Conservation (phyloP, 2,113 vertebrate species). For the Hyla sarda region DNA sequence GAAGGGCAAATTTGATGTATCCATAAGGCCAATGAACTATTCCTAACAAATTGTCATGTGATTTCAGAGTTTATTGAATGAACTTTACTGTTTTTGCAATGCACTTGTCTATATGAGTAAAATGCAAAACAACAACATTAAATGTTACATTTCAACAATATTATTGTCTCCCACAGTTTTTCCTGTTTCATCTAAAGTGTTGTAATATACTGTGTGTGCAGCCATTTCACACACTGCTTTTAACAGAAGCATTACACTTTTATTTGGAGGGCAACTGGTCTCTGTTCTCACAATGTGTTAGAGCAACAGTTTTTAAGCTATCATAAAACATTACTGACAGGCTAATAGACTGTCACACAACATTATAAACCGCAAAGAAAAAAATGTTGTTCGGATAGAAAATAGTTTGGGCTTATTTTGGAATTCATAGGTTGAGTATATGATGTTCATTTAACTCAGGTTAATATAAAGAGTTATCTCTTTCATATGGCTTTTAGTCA, state of each 20-base stretch:
- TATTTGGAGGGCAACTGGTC: neutral
- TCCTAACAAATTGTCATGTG: no score
- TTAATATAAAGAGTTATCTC: neutral
- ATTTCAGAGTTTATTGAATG: neutral
- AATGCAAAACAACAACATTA: neutral
- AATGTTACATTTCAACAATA: neutral
- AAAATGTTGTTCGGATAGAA: neutral
- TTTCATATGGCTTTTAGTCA: neutral
- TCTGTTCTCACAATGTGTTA: conserved; percentile 33
- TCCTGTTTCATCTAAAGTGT: neutral
- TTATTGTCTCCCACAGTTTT: neutral
- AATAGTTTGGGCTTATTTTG: neutral
- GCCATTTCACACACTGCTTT: conserved; percentile 7
- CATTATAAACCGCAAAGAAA: conserved; percentile 10
- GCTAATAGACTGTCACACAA: conserved; percentile 41
- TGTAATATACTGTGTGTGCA: conserved; percentile 8
- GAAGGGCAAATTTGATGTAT: no score
- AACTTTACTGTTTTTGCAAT: neutral
- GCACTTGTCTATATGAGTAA: neutral
- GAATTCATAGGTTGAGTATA: neutral
- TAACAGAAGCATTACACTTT: conserved; percentile 37
- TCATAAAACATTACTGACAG: conserved; percentile 35
- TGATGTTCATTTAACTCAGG: conserved; percentile 5
- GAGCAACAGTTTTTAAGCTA: conserved; percentile 32
- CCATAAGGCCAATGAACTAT: no score